These are phyloP conservation scores for Rattus rattus DNA, from an alignment of 2,113 vertebrate species.

Conservation along the genomic window DNA sequence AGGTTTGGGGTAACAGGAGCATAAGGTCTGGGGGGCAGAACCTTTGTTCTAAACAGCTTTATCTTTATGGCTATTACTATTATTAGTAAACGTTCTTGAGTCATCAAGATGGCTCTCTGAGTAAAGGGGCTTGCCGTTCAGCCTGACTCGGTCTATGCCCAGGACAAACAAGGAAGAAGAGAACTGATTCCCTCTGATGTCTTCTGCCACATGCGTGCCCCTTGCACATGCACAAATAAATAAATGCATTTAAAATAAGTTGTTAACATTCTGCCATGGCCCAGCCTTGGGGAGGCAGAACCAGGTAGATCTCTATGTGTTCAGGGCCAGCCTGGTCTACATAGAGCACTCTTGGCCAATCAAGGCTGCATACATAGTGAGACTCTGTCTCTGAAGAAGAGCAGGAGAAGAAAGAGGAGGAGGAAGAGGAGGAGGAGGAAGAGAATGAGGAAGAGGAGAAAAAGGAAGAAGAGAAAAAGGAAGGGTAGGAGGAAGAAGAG, in stretches of 20 bases:
- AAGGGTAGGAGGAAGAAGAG: no score
- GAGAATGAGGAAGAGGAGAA: no score
- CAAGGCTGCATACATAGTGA: background rate
- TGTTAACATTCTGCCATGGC: background rate
- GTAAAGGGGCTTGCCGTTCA: background rate
- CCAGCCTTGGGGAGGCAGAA: background rate
- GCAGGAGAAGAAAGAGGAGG: rapidly evolving
- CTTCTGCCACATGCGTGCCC: background rate
- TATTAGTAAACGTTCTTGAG: background rate
- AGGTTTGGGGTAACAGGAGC: background rate
- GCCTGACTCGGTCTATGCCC: background rate
- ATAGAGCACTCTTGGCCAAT: background rate
- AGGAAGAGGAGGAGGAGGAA: no score
- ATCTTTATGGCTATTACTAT: no score
- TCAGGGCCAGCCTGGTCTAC: background rate
- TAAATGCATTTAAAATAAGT: background rate
- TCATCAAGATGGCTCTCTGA: background rate
- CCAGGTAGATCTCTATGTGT: background rate
- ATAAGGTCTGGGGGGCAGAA: background rate
- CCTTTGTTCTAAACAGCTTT: background rate
- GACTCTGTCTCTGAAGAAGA: background rate
- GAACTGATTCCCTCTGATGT: background rate
- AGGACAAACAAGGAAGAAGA: background rate
- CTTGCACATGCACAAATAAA: background rate
- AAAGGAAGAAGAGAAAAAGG: no score